phyloP scores from a whole-genome alignment of 1,140 invertebrate species.

The Oryctes rhinoceros region DNA sequence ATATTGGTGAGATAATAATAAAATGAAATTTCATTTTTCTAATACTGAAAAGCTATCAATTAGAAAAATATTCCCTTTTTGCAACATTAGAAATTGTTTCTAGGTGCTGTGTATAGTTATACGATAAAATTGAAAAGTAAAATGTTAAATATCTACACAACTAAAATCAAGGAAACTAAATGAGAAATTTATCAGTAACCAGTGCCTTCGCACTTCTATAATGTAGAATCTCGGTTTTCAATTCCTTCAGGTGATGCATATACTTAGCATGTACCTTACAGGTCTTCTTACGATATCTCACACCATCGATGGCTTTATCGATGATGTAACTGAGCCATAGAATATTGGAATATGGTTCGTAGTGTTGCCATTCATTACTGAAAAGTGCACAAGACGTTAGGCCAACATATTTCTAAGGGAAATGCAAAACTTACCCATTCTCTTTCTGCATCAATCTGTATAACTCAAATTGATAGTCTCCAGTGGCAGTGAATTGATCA shows the following conservation, averaged over 20 bases:
- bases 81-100: too few species aligned
- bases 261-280: slow-evolving; percentile 52
- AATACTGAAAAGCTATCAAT: too few species aligned
- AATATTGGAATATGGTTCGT: slow-evolving; percentile 85
- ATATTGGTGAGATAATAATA: too few species aligned
- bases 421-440: slow-evolving; percentile 69
- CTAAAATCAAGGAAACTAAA: background rate
- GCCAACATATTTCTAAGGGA: background rate
- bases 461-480: slow-evolving; percentile 95
- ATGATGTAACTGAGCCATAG: slow-evolving; percentile 89
- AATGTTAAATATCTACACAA: too few species aligned
- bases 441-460: slow-evolving; percentile 84
- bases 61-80: too few species aligned
- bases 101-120: too few species aligned
- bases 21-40: too few species aligned
- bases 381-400: slow-evolving; percentile 3
- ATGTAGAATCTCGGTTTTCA: slow-evolving; percentile 52
- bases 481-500: slow-evolving; percentile 79
- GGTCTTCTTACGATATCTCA: slow-evolving; percentile 53
- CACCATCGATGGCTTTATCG: slow-evolving; percentile 73
- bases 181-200: slow-evolving; percentile 42
- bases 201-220: slow-evolving; percentile 53
- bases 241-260: slow-evolving; percentile 48
- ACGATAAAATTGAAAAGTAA: too few species aligned
- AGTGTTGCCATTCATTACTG: slow-evolving; percentile 57